Conservation (phyloP, 2,888 invertebrate genomes). For the Limnephilus marmoratus region DNA sequence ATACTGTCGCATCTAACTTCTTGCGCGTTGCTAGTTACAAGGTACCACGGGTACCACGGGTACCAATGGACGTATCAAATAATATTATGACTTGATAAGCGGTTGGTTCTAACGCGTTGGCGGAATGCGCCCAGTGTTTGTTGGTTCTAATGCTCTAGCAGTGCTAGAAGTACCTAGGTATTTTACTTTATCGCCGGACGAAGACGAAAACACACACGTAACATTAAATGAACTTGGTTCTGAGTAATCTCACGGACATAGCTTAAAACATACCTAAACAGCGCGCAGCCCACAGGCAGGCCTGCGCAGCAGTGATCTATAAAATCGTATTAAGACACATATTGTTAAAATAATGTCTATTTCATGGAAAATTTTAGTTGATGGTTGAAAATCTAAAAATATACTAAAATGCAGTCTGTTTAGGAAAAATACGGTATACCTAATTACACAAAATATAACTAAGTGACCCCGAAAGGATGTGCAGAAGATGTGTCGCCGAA, state of each 20-base stretch:
- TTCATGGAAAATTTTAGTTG: too few relatives aligned
- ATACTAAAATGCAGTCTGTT: too few relatives aligned
- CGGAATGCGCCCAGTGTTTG: background rate
- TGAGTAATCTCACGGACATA: background rate
- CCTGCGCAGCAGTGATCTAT: background rate
- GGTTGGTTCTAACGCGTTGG: background rate
- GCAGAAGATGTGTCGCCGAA: too few relatives aligned
- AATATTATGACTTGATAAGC: constrained; percentile 31
- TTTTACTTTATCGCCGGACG: background rate
- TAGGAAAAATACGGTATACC: too few relatives aligned
- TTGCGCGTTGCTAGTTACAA: background rate
- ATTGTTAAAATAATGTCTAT: too few relatives aligned
- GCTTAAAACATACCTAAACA: background rate
- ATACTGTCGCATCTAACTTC: constrained; percentile 36
- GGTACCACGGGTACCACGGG: background rate
- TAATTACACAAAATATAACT: too few relatives aligned
- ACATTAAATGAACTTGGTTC: background rate
- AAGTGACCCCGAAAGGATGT: too few relatives aligned
- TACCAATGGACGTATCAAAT: constrained; percentile 25
- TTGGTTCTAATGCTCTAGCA: too few relatives aligned
- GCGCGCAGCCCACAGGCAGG: background rate
- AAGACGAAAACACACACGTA: background rate
- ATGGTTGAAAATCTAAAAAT: too few relatives aligned
- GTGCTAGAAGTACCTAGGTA: background rate
- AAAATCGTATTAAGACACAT: too few relatives aligned